phyloP scores from a whole-genome alignment of 1,140 invertebrate species.

The Eufriesea mexicana region DNA sequence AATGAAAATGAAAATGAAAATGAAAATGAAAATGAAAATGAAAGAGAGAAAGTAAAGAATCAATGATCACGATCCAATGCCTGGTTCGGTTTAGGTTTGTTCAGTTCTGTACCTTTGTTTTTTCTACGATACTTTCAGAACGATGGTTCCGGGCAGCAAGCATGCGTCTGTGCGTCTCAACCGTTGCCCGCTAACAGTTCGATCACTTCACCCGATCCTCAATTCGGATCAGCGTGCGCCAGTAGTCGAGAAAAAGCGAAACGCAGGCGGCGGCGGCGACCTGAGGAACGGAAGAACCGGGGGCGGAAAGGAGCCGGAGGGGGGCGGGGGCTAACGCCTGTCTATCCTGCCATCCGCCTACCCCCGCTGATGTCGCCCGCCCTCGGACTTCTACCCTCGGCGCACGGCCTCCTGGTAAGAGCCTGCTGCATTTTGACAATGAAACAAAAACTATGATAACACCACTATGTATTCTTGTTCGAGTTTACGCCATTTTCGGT shows the following conservation, averaged over 20 bases:
- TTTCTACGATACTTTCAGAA: conserved; percentile 76
- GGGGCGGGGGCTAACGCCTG: conserved; percentile 80
- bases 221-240: conserved; percentile 68
- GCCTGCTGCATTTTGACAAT: conserved; percentile 61
- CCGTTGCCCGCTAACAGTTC: conserved; percentile 69
- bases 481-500: neutral
- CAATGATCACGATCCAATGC: neutral
- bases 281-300: conserved; percentile 81
- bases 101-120: conserved; percentile 60
- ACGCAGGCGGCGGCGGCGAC: conserved; percentile 80
- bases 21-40: too few species aligned
- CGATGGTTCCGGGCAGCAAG: conserved; percentile 73
- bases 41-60: neutral
- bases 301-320: conserved; percentile 80
- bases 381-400: conserved; percentile 82
- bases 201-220: conserved; percentile 68
- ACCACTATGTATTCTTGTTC: conserved; percentile 35
- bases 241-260: conserved; percentile 76
- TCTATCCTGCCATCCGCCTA: conserved; percentile 80
- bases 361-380: conserved; percentile 81
- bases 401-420: conserved; percentile 83
- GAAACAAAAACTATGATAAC: conserved; percentile 30
- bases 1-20: too few species aligned
- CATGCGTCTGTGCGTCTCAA: conserved; percentile 76
- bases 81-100: neutral